phyloP scores from a whole-genome alignment of 1,140 invertebrate species.

The Plectrocnemia conspersa region DNA sequence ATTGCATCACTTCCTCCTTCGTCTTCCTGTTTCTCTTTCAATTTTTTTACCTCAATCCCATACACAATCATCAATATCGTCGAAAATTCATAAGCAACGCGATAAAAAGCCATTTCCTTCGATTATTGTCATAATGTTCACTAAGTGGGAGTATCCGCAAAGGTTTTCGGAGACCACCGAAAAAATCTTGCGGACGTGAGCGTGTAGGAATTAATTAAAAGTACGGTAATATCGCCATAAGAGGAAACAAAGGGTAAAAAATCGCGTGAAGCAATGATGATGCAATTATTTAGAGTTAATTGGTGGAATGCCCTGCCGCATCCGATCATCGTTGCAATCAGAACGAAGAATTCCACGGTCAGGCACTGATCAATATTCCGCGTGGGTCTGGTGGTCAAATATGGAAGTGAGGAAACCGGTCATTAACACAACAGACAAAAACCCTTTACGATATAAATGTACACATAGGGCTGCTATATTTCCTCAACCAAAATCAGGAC shows the following conservation, averaged over 20 bases:
- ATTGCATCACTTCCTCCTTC: too few relatives aligned
- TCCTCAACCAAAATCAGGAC: too few relatives aligned
- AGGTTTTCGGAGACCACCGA: too few relatives aligned
- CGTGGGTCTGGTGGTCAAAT: neutral
- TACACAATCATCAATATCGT: neutral
- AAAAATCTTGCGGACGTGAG: too few relatives aligned
- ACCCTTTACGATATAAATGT: too few relatives aligned
- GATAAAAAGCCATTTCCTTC: slow-evolving; percentile 15
- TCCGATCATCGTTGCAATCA: neutral
- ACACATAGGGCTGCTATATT: too few relatives aligned
- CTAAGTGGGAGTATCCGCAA: slow-evolving; percentile 16
- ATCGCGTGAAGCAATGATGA: neutral
- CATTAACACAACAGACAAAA: neutral
- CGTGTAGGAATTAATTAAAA: too few relatives aligned
- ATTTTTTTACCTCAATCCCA: neutral
- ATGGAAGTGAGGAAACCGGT: slow-evolving; percentile 5
- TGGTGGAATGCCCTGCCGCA: neutral
- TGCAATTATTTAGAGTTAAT: neutral
- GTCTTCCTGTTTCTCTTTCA: too few relatives aligned
- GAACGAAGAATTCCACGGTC: too few relatives aligned
- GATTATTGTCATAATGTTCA: slow-evolving; percentile 14
- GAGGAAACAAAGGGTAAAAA: too few relatives aligned
- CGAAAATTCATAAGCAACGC: too few relatives aligned
- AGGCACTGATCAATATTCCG: neutral
- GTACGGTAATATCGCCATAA: too few relatives aligned